phyloP scores from a whole-genome alignment of 2,888 invertebrate genomes.

The Limnephilus rhombicus region DNA sequence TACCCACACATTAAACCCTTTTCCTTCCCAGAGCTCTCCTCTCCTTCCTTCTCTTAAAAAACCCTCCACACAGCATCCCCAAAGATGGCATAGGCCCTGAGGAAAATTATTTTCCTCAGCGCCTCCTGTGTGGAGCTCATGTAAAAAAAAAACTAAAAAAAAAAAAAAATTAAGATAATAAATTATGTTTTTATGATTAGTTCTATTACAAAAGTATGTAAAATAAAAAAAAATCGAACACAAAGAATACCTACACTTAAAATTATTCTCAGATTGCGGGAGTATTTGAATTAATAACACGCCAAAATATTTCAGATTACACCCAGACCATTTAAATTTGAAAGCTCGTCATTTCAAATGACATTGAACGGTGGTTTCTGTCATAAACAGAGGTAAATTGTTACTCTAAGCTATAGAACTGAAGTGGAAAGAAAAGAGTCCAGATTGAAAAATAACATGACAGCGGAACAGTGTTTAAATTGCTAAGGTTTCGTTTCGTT shows the following conservation, averaged over 20 bases:
- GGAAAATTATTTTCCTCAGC: no score
- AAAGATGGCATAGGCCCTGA: no score
- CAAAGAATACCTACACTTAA: neutral
- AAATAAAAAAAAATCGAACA: neutral
- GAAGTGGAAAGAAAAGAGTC: neutral
- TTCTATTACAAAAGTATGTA: no score
- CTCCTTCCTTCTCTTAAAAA: no score
- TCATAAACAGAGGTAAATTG: neutral
- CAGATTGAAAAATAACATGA: neutral
- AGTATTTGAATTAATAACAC: neutral
- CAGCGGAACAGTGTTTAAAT: neutral
- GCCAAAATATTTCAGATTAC: neutral
- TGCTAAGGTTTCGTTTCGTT: neutral
- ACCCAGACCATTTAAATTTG: neutral
- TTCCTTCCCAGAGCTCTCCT: no score
- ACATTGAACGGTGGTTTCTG: neutral
- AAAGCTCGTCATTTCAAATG: neutral
- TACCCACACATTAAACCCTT: no score
- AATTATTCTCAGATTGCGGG: neutral
- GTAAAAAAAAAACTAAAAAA: no score
- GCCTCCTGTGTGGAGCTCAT: no score
- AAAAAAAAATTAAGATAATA: no score
- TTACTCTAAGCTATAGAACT: neutral
- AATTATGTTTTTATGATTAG: no score
- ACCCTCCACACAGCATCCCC: no score